phyloP scores from a whole-genome alignment of 2,797 vertebrate species.

The Australoheros facetus region DNA sequence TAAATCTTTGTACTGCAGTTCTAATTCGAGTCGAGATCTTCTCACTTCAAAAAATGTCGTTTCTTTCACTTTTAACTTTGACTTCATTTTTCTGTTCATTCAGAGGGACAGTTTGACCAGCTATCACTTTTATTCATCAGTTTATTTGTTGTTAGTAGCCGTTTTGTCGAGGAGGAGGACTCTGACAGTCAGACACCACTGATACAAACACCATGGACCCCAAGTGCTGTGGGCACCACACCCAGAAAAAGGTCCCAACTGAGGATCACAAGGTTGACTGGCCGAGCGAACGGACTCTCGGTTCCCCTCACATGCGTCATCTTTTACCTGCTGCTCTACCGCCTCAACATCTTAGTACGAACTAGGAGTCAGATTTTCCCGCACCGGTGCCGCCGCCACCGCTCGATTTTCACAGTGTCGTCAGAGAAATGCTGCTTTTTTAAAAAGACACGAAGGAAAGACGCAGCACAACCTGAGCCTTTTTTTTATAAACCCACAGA shows the following conservation, averaged over 20 bases:
- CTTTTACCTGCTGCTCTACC: slow-evolving; percentile 18
- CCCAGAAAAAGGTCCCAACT: not conserved
- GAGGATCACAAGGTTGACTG: slow-evolving; percentile 17
- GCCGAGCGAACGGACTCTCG: not conserved
- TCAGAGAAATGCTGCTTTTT: slow-evolving; percentile 8
- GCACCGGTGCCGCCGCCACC: not conserved
- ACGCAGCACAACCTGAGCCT: slow-evolving; percentile 28
- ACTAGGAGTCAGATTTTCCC: not conserved
- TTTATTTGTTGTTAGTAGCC: slow-evolving; percentile 9
- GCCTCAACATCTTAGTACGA: slow-evolving; percentile 18
- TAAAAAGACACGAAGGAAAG: not conserved
- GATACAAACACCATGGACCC: slow-evolving; percentile 16
- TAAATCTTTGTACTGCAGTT: not conserved
- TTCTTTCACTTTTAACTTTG: not conserved
- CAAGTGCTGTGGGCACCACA: not conserved
- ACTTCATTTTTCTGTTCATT: not conserved
- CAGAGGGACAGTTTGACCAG: slow-evolving; percentile 10
- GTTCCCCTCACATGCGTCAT: slow-evolving; percentile 1
- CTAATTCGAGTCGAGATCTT: not conserved
- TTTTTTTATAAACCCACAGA: slow-evolving; percentile 15
- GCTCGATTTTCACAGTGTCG: not conserved
- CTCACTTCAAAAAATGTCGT: not conserved
- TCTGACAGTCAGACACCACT: not conserved
- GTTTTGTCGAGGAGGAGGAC: slow-evolving; percentile 8
- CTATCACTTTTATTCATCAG: slow-evolving; percentile 8